Percentiles rank a stretch among this genome's conserved stretches.
Conservation (phyloP, 2,888 invertebrate species). For the Sylvicola cinctus region DNA sequence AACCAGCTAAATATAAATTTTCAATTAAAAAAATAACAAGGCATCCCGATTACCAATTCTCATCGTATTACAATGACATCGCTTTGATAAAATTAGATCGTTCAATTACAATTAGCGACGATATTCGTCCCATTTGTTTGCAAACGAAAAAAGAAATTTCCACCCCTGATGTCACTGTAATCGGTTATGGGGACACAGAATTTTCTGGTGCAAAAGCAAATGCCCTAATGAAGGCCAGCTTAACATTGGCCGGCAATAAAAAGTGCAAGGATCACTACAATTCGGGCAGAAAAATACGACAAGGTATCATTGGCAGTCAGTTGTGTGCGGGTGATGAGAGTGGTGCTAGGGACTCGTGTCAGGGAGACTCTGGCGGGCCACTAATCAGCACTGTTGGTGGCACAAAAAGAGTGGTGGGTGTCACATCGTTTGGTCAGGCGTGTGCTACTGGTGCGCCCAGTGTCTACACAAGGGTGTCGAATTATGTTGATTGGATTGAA, state of each 20-base stretch:
- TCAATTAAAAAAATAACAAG: constrained; percentile 11
- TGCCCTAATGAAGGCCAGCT: constrained; percentile 17
- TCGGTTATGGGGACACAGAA: constrained; percentile 37
- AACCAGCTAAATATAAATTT: constrained; percentile 4
- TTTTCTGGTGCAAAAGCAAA: constrained; percentile 21
- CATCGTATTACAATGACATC: constrained; percentile 40
- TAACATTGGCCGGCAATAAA: constrained; percentile 17
- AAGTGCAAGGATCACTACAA: constrained; percentile 16
- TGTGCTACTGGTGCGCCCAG: constrained; percentile 12
- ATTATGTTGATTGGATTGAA: constrained; percentile 14
- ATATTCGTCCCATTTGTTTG: constrained; percentile 36
- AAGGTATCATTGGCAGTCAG: constrained; percentile 1
- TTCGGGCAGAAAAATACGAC: constrained; percentile 5
- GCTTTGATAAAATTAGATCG: constrained; percentile 34
- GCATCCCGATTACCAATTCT: constrained; percentile 34
- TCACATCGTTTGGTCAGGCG: constrained; percentile 13
- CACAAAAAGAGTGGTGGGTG: too few species aligned
- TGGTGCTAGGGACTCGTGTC: constrained; percentile 2
- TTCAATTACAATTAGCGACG: constrained; percentile 19
- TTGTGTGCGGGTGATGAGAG: constrained; percentile 1
- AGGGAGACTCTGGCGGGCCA: not conserved
- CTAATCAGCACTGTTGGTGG: too few species aligned
- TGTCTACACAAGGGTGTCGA: constrained; percentile 12
- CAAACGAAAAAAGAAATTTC: constrained; percentile 23
- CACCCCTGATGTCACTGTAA: constrained; percentile 29